phyloP scores from a whole-genome alignment of 2,888 invertebrate genomes.

The Rutpela maculata region DNA sequence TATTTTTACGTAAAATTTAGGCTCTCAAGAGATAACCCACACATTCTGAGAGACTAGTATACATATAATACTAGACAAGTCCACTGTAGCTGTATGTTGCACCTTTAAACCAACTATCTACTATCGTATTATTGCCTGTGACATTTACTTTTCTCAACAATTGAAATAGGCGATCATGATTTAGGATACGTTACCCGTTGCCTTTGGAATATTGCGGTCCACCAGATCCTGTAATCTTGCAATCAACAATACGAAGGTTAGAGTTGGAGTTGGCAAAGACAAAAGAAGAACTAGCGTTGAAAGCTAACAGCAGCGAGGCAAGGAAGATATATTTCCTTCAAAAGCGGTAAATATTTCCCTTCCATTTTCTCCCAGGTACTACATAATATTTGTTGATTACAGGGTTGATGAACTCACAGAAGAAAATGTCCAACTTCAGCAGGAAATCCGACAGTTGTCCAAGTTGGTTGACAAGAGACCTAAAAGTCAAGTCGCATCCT shows the following conservation, averaged over 20 bases:
- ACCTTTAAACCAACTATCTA: too few species aligned
- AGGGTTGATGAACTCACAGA: slow-evolving; percentile 68
- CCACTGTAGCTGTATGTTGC: too few species aligned
- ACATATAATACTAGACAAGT: too few species aligned
- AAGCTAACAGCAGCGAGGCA: slow-evolving; percentile 56
- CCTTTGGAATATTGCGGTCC: slow-evolving; percentile 76
- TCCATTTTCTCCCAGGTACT: not conserved
- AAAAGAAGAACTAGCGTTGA: slow-evolving; percentile 63
- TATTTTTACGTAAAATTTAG: too few species aligned
- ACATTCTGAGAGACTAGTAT: too few species aligned
- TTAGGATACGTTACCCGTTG: slow-evolving; percentile 76
- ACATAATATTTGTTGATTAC: slow-evolving; percentile 22
- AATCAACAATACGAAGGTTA: slow-evolving; percentile 74
- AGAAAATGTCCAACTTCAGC: slow-evolving; percentile 67
- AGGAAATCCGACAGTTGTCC: slow-evolving; percentile 63
- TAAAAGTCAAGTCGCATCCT: slow-evolving; percentile 57
- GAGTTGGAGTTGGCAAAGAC: slow-evolving; percentile 73
- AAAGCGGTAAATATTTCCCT: slow-evolving; percentile 60
- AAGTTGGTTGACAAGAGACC: slow-evolving; percentile 59
- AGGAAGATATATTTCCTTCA: slow-evolving; percentile 65
- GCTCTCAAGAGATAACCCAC: too few species aligned
- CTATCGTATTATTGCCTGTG: not conserved
- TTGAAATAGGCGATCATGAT: slow-evolving; percentile 1
- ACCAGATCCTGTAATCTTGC: slow-evolving; percentile 75
- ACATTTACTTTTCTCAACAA: not conserved